Conservation (phyloP, 2,797 vertebrate genomes). For the Thaleichthys pacificus region DNA sequence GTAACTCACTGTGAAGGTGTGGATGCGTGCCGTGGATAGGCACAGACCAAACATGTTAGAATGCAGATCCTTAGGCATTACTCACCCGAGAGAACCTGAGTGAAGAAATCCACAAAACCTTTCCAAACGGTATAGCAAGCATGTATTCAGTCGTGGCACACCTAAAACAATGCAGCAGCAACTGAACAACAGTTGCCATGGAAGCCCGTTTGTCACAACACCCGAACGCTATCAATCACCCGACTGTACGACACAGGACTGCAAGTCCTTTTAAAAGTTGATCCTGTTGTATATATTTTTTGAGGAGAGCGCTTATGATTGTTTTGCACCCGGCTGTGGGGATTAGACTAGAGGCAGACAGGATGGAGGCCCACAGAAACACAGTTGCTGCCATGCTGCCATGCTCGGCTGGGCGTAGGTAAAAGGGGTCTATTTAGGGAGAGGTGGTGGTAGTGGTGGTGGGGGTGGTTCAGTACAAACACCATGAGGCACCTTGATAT, state of each 20-base stretch:
- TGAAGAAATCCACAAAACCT: slow-evolving; percentile 36
- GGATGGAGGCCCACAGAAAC: slow-evolving; percentile 58
- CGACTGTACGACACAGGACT: too few species aligned
- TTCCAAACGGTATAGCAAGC: slow-evolving; percentile 23
- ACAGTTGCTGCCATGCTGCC: slow-evolving; percentile 44
- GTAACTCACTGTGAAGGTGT: slow-evolving; percentile 54
- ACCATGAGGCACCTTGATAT: not conserved
- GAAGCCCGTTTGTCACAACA: not conserved
- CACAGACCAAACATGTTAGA: slow-evolving; percentile 67
- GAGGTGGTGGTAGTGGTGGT: not conserved
- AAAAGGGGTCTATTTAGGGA: slow-evolving; percentile 12
- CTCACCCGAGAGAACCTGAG: slow-evolving; percentile 28
- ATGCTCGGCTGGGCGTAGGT: slow-evolving; percentile 36
- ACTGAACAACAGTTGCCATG: not conserved
- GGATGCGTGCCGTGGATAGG: slow-evolving; percentile 60
- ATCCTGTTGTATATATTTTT: not conserved
- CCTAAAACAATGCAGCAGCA: not conserved
- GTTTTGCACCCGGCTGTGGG: slow-evolving; percentile 53
- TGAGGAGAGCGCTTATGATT: slow-evolving; percentile 19
- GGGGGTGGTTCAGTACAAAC: not conserved
- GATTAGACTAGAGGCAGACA: slow-evolving; percentile 70
- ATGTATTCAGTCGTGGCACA: not conserved
- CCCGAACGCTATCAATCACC: too few species aligned
- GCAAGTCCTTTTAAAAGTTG: too few species aligned
- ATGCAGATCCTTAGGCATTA: slow-evolving; percentile 44